A percentile compares a stretch with the other conserved stretches of the same genome.
Conservation (phyloP, 2,888 invertebrate genomes). For the Dyspetes luteomarginatus region DNA sequence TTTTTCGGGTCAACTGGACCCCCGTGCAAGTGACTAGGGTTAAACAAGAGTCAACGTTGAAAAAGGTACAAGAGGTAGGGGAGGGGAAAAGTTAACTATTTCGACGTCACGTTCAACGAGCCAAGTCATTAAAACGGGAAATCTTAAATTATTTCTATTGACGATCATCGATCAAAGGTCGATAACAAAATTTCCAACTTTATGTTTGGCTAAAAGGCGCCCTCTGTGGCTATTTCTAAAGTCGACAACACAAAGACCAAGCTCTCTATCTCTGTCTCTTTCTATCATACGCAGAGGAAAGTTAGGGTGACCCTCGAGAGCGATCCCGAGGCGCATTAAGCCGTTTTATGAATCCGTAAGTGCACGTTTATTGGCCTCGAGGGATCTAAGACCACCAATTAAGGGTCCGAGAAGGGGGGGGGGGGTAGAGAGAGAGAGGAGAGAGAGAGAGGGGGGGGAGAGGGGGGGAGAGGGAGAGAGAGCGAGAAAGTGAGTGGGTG, state of each 20-base stretch:
- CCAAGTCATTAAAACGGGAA: neutral
- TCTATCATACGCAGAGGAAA: neutral
- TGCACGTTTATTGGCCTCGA: slow-evolving; percentile 65
- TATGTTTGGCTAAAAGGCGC: neutral
- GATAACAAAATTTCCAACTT: slow-evolving; percentile 27
- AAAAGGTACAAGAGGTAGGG: neutral
- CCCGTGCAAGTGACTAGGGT: too few relatives aligned
- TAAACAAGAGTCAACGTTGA: too few relatives aligned
- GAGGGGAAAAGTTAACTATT: neutral
- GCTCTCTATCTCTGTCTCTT: neutral
- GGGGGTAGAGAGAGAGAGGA: slow-evolving; percentile 29
- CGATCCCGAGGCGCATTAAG: slow-evolving; percentile 60
- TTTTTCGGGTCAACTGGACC: too few relatives aligned
- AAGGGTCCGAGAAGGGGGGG: slow-evolving; percentile 56
- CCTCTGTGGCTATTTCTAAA: neutral
- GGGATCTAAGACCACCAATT: slow-evolving; percentile 64
- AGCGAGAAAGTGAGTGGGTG: slow-evolving; percentile 66
- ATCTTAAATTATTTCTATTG: slow-evolving; percentile 16
- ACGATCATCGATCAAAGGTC: slow-evolving; percentile 20
- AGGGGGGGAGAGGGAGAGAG: neutral
- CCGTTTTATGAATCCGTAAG: slow-evolving; percentile 67
- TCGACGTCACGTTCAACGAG: neutral
- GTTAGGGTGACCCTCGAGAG: slow-evolving; percentile 33
- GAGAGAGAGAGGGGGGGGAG: slow-evolving; percentile 15
- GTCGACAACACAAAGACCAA: slow-evolving; percentile 2